Evolutionary conservation across 2,888 invertebrate genomes (phyloP), one percentile per base, ranked within the genome.

Genomic region (Anorthoa munda): DNA sequence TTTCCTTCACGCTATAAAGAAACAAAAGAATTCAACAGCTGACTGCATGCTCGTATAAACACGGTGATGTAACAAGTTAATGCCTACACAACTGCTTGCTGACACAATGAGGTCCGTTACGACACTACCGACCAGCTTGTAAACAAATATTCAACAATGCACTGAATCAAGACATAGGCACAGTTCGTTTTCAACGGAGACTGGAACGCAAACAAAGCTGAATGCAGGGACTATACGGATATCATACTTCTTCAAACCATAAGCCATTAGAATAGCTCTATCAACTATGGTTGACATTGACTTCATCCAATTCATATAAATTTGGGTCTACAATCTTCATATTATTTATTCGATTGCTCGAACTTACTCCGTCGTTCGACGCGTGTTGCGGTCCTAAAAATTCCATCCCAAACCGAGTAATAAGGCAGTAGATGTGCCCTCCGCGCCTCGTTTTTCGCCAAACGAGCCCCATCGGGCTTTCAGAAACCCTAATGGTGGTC

Each of bases 401-500:
- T 85, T 86, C 74, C 74, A 82, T 82, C 78, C 77, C 70, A 69
- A 83, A 83, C 77, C 81, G 60, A 77, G 88, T 90, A 92, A 93
- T 92, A 87, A 91, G 90, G 86, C 87, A 81, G 78, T 82, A 83
- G 80, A 88, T 87, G 87, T 87, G 79, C 86, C 81, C 86, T 86
- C 81, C 77, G 86, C 88, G 86, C 87, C 90, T 91, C 92, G 87
- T 89, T 91, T 93, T 93, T 89, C 92, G 85, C 80, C 84, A 90
- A 93, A 94, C 90, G 90, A 90, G 90, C 86, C 92, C 93, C 92
- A 85, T 86, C 86, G 92, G 93, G 89, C 82, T 86, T 90, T 89
- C 84, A 78, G 87, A 89, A 85, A 87, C 84, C 82, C 85, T 90
- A 89, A 90, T 79, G 69, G 82, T 87, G 84, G 86, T 82, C 77